phyloP scores from a whole-genome alignment of 2,797 vertebrate genomes.

The Enteromius anoplus region DNA sequence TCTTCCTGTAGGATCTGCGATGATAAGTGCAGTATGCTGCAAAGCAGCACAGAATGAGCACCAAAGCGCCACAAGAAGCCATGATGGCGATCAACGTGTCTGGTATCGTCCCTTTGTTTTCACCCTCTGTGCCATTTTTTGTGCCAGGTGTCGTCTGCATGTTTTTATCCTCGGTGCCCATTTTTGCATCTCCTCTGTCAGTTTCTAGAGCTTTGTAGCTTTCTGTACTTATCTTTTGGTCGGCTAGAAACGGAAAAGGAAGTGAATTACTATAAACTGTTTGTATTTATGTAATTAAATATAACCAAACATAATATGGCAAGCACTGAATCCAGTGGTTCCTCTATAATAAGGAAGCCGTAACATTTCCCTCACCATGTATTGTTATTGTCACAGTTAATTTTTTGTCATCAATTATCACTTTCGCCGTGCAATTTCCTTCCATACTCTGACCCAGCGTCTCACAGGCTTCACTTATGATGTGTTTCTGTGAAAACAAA shows the following conservation, averaged over 20 bases:
- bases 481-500: neutral
- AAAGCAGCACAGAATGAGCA: slow-evolving; percentile 73
- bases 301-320: neutral
- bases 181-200: neutral
- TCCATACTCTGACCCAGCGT: neutral
- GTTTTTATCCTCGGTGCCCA: too few species aligned
- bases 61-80: slow-evolving; percentile 74
- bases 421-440: neutral
- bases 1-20: slow-evolving; percentile 74
- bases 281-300: neutral
- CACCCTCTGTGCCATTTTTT: neutral
- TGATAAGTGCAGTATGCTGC: slow-evolving; percentile 69
- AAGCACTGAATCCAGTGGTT: neutral
- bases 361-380: slow-evolving; percentile 26
- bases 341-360: neutral
- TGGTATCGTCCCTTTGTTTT: slow-evolving; percentile 38
- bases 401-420: fast-evolving
- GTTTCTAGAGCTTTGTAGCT: neutral
- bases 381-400: neutral
- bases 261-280: neutral
- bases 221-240: neutral
- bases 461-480: neutral
- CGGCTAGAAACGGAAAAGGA: slow-evolving; percentile 27
- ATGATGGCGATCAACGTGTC: slow-evolving; percentile 73
- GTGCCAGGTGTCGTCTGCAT: too few species aligned